Percentiles rank a stretch among this genome's conserved stretches.
Conservation (phyloP, 2,888 invertebrate species). For the Harpalus rubripes region DNA sequence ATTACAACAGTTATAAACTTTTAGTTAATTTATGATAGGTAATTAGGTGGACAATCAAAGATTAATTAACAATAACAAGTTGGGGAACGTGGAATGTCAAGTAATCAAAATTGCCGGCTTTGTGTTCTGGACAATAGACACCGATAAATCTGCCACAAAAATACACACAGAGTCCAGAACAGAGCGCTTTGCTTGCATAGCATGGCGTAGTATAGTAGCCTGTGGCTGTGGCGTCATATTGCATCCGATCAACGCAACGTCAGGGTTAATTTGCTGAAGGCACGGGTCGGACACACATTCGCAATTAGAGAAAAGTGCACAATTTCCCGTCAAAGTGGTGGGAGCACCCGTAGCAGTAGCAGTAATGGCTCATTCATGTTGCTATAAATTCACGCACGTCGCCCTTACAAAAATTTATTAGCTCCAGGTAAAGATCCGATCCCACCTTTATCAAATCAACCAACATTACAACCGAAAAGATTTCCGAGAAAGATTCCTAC, state of each 20-base stretch:
- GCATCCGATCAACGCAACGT: background rate
- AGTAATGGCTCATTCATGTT: slow-evolving; percentile 53
- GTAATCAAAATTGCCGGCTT: slow-evolving; percentile 20
- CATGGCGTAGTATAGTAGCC: too few relatives aligned
- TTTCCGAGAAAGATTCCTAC: background rate
- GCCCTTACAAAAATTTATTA: slow-evolving; percentile 36
- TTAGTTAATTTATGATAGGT: background rate
- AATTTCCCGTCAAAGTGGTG: background rate
- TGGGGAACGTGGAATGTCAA: background rate
- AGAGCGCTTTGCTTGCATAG: too few relatives aligned
- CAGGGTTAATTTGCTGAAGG: background rate
- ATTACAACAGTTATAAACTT: too few relatives aligned
- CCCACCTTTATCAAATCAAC: slow-evolving; percentile 2
- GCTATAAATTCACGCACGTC: slow-evolving; percentile 56
- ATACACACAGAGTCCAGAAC: background rate
- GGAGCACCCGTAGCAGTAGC: background rate
- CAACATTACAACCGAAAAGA: background rate
- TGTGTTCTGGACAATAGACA: background rate
- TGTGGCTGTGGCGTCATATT: background rate
- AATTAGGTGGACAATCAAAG: slow-evolving; percentile 9
- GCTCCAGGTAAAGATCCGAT: background rate
- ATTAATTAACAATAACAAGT: slow-evolving; percentile 24
- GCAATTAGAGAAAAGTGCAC: slow-evolving; percentile 26
- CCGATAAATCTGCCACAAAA: background rate
- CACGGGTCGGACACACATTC: background rate